These are phyloP conservation scores for Atherix ibis DNA, from an alignment of 2,888 invertebrate species.

Conservation along the genomic window DNA sequence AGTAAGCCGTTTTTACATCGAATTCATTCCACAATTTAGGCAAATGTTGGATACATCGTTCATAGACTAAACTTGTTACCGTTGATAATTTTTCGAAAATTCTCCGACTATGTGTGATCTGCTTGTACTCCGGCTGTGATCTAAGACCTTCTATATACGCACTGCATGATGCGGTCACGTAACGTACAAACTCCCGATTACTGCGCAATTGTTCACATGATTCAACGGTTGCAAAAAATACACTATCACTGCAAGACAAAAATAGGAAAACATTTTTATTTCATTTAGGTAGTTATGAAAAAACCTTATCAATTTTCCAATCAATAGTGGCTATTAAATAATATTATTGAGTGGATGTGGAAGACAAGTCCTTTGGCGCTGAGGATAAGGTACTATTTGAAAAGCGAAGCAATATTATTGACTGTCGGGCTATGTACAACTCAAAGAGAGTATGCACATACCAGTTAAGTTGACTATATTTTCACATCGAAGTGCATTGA, in stretches of 20 bases:
- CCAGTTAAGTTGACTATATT: no score
- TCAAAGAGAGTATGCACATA: no score
- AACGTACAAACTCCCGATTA: slow-evolving; percentile 38
- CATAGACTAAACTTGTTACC: slow-evolving; percentile 25
- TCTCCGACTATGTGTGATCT: slow-evolving; percentile 23
- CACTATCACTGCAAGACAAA: slow-evolving; percentile 27
- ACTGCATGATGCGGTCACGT: slow-evolving; percentile 31
- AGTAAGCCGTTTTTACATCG: slow-evolving; percentile 34
- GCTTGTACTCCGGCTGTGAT: slow-evolving; percentile 24
- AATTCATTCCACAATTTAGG: slow-evolving; percentile 34
- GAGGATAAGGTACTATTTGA: no score
- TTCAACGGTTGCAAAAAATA: slow-evolving; percentile 35
- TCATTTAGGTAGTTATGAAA: no score
- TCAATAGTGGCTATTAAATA: no score
- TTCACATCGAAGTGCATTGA: no score
- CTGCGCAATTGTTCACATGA: slow-evolving; percentile 34
- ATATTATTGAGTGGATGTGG: no score
- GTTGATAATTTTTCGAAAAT: slow-evolving; percentile 22
- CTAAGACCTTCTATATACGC: slow-evolving; percentile 20
- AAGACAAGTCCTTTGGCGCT: no score
- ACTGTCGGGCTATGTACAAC: no score
- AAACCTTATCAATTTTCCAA: no score
- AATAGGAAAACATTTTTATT: slow-evolving; percentile 4
- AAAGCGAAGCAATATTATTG: no score
- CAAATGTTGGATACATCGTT: slow-evolving; percentile 34